phyloP scores from a whole-genome alignment of 2,888 invertebrate genomes.

The Mythimna impura region DNA sequence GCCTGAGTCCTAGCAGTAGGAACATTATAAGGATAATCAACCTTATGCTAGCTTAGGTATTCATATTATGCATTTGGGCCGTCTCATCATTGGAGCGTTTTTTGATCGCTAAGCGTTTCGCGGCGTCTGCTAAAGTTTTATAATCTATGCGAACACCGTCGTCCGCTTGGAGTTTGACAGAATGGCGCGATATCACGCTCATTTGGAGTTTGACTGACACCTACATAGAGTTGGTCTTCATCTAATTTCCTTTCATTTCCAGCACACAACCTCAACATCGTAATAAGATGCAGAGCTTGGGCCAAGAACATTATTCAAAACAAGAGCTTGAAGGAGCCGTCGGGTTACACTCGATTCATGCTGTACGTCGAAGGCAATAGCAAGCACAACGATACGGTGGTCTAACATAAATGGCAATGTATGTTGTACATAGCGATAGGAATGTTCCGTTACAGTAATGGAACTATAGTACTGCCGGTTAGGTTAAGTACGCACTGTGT shows the following conservation, averaged over 20 bases:
- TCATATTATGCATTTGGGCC: too few species aligned
- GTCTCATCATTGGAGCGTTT: too few species aligned
- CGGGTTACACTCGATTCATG: constrained; percentile 81
- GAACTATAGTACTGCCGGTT: constrained; percentile 21
- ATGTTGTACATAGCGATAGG: constrained; percentile 28
- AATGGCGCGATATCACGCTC: too few species aligned
- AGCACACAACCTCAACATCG: constrained; percentile 71
- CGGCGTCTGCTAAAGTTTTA: too few species aligned
- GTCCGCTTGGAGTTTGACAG: too few species aligned
- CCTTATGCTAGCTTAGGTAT: too few species aligned
- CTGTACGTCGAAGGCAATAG: constrained; percentile 67
- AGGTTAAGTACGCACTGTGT: constrained; percentile 36
- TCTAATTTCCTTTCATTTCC: constrained; percentile 57
- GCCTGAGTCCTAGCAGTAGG: too few species aligned
- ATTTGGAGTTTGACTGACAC: too few species aligned
- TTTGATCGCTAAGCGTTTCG: too few species aligned
- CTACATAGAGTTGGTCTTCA: too few species aligned
- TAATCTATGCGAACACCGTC: too few species aligned
- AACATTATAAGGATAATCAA: too few species aligned
- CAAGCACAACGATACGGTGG: constrained; percentile 38
- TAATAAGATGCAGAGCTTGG: constrained; percentile 92
- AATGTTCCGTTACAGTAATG: constrained; percentile 36
- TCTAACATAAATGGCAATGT: constrained; percentile 49
- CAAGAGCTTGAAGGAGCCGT: constrained; percentile 83
- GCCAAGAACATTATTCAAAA: constrained; percentile 92